These are phyloP conservation scores for Oryzias sinensis DNA, from an alignment of 2,797 vertebrate genomes.

Conservation along the genomic window DNA sequence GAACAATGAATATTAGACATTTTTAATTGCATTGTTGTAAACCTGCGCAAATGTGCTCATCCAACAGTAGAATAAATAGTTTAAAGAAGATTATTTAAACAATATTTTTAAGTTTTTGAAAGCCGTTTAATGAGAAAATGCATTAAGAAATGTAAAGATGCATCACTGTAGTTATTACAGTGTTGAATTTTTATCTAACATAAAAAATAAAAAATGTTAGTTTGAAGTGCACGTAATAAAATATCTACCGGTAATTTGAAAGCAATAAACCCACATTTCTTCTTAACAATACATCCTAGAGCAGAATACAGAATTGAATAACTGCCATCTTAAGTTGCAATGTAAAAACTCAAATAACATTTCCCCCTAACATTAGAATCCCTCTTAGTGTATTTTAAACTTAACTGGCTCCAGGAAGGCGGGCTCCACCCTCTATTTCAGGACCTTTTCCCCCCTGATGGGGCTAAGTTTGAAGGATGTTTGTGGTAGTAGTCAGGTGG, in stretches of 20 bases:
- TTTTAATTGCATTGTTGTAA: slow-evolving; percentile 48
- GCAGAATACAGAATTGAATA: slow-evolving; percentile 57
- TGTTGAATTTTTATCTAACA: slow-evolving; percentile 23
- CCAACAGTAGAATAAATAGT: slow-evolving; percentile 51
- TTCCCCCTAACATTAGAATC: slow-evolving; percentile 69
- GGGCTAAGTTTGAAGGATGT: slow-evolving; percentile 72
- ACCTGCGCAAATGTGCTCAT: slow-evolving; percentile 46
- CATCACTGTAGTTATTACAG: slow-evolving; percentile 21
- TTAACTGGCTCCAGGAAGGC: slow-evolving; percentile 71
- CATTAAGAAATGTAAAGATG: slow-evolving; percentile 42
- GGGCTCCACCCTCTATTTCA: slow-evolving; percentile 73
- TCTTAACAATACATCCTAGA: slow-evolving; percentile 40
- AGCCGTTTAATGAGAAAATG: slow-evolving; percentile 34
- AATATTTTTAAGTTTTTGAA: slow-evolving; percentile 56
- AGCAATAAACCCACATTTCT: slow-evolving; percentile 33
- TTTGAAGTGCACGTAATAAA: slow-evolving; percentile 8
- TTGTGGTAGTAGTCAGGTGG: slow-evolving; percentile 82
- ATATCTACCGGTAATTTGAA: slow-evolving; percentile 26
- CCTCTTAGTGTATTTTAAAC: slow-evolving; percentile 72
- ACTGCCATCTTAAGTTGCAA: slow-evolving; percentile 52
- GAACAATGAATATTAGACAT: slow-evolving; percentile 11
- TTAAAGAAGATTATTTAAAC: slow-evolving; percentile 55
- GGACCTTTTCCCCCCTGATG: slow-evolving; percentile 76
- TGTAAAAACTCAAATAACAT: slow-evolving; percentile 72
- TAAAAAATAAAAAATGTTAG: not conserved